Percentiles rank a stretch among this genome's conserved stretches.
phyloP scores from a whole-genome alignment of 2,113 vertebrate species.

The Apistogramma diplotaenia region DNA sequence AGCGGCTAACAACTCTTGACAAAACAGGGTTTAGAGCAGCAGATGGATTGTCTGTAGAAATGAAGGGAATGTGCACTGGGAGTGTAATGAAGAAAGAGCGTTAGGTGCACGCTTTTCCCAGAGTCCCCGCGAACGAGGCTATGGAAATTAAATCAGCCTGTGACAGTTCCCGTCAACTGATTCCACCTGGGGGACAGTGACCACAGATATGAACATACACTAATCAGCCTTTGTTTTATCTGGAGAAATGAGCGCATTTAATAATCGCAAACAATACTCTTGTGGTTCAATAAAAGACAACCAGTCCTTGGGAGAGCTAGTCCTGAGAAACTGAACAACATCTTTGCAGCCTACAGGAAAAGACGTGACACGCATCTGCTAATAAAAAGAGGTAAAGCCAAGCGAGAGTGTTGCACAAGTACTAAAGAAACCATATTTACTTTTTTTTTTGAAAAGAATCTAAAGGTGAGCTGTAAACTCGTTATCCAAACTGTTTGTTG shows the following conservation, averaged over 20 bases:
- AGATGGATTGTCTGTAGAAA: conserved; percentile 79
- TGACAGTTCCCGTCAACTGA: conserved; percentile 78
- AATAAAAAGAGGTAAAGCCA: background rate
- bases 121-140: conserved; percentile 54
- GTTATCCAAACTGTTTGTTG: background rate
- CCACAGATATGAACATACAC: conserved; percentile 85
- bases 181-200: conserved; percentile 86
- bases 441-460: background rate
- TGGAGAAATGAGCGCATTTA: conserved; percentile 81
- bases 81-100: conserved; percentile 73
- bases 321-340: conserved; percentile 21
- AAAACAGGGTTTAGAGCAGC: conserved; percentile 78
- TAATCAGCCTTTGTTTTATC: conserved; percentile 83
- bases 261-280: conserved; percentile 90
- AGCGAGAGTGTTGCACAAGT: background rate
- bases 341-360: conserved; percentile 7
- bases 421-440: background rate
- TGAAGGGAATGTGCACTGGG: conserved; percentile 73
- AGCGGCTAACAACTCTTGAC: conserved; percentile 77
- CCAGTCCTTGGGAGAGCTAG: conserved; percentile 34
- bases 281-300: conserved; percentile 78
- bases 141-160: conserved; percentile 88
- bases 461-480: background rate
- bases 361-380: conserved; percentile 38
- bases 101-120: conserved; percentile 75